Evolutionary conservation across 1,140 invertebrate species (phyloP), one percentile per base, ranked within the genome.

Genomic region (Bemisia tabaci): DNA sequence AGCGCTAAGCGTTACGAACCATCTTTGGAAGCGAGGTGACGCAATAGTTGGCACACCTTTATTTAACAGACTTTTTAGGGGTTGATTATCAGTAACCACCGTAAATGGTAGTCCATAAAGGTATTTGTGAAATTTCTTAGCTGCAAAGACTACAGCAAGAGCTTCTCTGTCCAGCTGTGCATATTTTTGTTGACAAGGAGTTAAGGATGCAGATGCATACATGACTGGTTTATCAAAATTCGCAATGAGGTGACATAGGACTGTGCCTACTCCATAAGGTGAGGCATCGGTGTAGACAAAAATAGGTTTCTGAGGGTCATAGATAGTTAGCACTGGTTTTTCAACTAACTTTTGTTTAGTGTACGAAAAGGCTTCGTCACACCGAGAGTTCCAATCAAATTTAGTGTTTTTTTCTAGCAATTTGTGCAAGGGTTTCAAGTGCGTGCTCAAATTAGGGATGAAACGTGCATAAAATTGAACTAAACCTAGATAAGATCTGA

Each of bases 161-260:
- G 64, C 78, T 72, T 82, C 79, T 62, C 77, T 76, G 63, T 83
- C 79, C 22, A 78, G 75, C 66, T 79, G 74, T 22, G 73, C 61
- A 68, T 80, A 81, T 59, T 77, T 77, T 67, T 60, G 22, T 61
- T 68, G 64, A 21, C 62, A 61, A 22, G 25, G 12, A 25, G 70
- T 72, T 23, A 83, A 64, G 0, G 75, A 75, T 59, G 66, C 65
- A 71, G 70, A 79, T 12, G 73, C 73, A 71, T 70, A 79, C 1
- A 71, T 72, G 48, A 79, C 74, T 11, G 75, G 75, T 48, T 70
- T 71, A 69, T 73, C 69, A 22, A 24, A 63, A 17, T 68, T 70
- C 25, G 70, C 48, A 59, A 73, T 67, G 22, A 67, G 65, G 59
- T 78, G 74, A 9, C 71, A 71, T 2, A 78, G 62, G 22, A 79